Evolutionary conservation across 2,888 invertebrate species (phyloP), one percentile per base, ranked within the genome.

Genomic region (Drosophila rubida): DNA sequence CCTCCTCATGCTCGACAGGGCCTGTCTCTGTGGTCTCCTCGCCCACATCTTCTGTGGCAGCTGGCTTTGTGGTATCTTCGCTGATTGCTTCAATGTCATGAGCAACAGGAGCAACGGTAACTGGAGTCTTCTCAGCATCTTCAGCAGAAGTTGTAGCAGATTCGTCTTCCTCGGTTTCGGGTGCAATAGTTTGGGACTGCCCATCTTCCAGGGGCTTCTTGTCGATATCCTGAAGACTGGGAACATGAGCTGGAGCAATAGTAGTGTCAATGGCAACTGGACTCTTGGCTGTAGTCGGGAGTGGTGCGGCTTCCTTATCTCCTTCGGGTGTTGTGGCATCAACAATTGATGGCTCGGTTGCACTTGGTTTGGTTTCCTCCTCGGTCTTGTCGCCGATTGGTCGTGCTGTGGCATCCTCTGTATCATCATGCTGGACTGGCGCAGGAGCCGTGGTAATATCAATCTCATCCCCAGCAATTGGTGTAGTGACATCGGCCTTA

Each of bases 11-110:
- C 19, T 60, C 63, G 23, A 37, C 45, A 30, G 27, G 46, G 46
- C 46, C 53, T 48, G 80, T 61, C n/a, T 77, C 86, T n/a, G 80
- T 85, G 37, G 69, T 65, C 41, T 82, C 66, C 11, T 82, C 79
- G 23, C 77, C 70, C 25, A 73, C 82, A 51, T 79, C 76, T 44
- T 80, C 78, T 8, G 68, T 11, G 8, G 19, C 32, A 19, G 75
- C 41, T 42, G 86, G 68, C 44, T 66, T 42, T 37, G 66, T 64
- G 53, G 53, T 80, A 48, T 53, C 60, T 44, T 69, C 66, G 44
- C 61, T 73, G 49, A 48, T 65, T 70, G 65, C 44, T 55, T 80
- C 69, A 50, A 64, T 65, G 37, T 64, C 80, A 61, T 51, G 35
- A 66, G 57, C 69, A 70, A 45, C 49, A 65, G 86, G 77, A 72